phyloP scores from a whole-genome alignment of 2,113 vertebrate genomes.

The Plotosus lineatus region DNA sequence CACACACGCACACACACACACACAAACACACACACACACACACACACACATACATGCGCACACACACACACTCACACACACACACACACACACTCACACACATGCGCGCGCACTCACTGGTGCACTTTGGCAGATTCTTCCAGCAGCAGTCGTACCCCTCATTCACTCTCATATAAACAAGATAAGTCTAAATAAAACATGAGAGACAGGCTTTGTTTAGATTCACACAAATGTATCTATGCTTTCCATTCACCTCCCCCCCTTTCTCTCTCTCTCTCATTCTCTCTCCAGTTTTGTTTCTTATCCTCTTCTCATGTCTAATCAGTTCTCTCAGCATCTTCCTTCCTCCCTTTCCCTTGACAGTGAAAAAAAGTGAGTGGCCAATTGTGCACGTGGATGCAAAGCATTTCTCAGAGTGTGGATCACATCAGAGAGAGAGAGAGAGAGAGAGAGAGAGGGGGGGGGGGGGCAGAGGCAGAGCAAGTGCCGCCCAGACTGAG shows the following conservation, averaged over 20 bases:
- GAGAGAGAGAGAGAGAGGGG: slow-evolving; percentile 26
- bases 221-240: slow-evolving; percentile 32
- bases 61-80: no score
- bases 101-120: not conserved
- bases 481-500: not conserved
- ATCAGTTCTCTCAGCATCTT: not conserved
- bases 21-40: not conserved
- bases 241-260: slow-evolving; percentile 24
- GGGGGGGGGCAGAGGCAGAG: slow-evolving; percentile 7
- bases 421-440: not conserved
- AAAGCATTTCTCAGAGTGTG: slow-evolving; percentile 25
- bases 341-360: slow-evolving; percentile 1
- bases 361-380: not conserved
- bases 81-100: not conserved
- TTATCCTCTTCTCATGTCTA: not conserved
- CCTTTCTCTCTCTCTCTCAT: slow-evolving; percentile 24
- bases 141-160: slow-evolving; percentile 14
- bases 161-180: slow-evolving; percentile 36
- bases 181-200: slow-evolving; percentile 56
- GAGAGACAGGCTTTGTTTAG: slow-evolving; percentile 39
- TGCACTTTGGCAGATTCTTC: slow-evolving; percentile 27
- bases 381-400: slow-evolving; percentile 35
- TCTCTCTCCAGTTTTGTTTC: not conserved
- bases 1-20: not conserved
- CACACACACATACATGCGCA: slow-evolving; percentile 23